Conservation (phyloP, 1,140 invertebrate genomes). For the Scaptomyza hsui region DNA sequence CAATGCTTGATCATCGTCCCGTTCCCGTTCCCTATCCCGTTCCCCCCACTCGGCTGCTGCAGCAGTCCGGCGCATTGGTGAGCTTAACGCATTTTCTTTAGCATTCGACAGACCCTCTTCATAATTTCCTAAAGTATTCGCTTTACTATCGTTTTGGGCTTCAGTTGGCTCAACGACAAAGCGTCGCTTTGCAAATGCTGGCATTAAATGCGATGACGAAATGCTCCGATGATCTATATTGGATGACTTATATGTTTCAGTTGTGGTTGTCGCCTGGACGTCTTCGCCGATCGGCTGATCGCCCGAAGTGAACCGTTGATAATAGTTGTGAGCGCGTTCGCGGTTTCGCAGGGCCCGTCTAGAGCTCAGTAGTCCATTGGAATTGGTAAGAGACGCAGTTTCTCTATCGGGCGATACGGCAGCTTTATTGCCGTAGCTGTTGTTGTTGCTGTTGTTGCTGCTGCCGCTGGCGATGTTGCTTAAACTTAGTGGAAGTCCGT, state of each 20-base stretch:
- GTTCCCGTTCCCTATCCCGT: no score
- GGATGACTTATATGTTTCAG: conserved; percentile 41
- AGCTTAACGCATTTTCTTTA: conserved; percentile 7
- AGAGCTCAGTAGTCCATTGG: conserved; percentile 57
- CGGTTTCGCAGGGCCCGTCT: conserved; percentile 62
- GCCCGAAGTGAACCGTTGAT: conserved; percentile 59
- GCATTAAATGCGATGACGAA: conserved; percentile 83
- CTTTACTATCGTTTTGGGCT: conserved; percentile 16
- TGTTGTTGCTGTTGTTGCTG: conserved; percentile 23
- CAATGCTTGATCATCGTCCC: conserved; percentile 32
- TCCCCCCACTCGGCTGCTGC: conserved; percentile 8
- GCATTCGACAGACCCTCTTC: conserved; percentile 3
- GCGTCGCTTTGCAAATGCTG: conserved; percentile 76
- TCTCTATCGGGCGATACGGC: conserved; percentile 57
- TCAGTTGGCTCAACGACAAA: conserved; percentile 46
- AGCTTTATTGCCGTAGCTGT: conserved; percentile 40
- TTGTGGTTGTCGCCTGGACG: background rate
- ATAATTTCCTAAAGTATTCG: conserved; percentile 9
- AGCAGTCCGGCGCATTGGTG: background rate
- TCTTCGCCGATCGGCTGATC: conserved; percentile 52
- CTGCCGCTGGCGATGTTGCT: conserved; percentile 4
- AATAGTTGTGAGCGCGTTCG: conserved; percentile 69
- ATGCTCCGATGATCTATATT: conserved; percentile 79
- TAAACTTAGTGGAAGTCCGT: conserved; percentile 7
- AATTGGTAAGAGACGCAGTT: conserved; percentile 37